Conservation (phyloP, 1,140 invertebrate species). For the Trypoxylus dichotomus region DNA sequence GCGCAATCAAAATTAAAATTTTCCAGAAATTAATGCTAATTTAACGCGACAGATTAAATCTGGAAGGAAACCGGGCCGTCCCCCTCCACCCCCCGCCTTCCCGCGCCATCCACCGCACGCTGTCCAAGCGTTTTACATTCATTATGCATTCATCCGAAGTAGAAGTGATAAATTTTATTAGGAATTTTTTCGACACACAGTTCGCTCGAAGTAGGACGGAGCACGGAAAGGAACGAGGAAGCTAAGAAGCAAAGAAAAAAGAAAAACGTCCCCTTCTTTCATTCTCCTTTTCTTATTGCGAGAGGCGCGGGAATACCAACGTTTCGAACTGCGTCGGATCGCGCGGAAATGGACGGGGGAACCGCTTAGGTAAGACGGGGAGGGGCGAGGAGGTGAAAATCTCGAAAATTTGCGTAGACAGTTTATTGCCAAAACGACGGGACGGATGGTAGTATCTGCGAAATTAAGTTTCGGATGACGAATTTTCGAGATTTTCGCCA, state of each 20-base stretch:
- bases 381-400: too few species aligned
- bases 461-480: neutral
- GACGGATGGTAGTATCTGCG: neutral
- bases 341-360: too few species aligned
- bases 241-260: too few species aligned
- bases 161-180: conserved; percentile 4
- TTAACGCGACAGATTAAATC: neutral
- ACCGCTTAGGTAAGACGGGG: too few species aligned
- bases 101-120: neutral
- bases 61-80: neutral
- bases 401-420: too few species aligned
- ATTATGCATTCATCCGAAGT: neutral
- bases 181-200: conserved; percentile 2
- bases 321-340: too few species aligned
- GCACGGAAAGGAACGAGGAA: neutral
- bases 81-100: neutral
- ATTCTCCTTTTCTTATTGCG: too few species aligned
- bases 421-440: too few species aligned
- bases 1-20: neutral
- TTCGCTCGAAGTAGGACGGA: neutral
- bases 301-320: too few species aligned
- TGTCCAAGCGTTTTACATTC: neutral
- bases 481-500: neutral
- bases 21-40: neutral
- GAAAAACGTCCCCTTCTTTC: too few species aligned